Base-by-base conservation (phyloP, 2,888 invertebrate species). In the Cenopis cana region DNA sequence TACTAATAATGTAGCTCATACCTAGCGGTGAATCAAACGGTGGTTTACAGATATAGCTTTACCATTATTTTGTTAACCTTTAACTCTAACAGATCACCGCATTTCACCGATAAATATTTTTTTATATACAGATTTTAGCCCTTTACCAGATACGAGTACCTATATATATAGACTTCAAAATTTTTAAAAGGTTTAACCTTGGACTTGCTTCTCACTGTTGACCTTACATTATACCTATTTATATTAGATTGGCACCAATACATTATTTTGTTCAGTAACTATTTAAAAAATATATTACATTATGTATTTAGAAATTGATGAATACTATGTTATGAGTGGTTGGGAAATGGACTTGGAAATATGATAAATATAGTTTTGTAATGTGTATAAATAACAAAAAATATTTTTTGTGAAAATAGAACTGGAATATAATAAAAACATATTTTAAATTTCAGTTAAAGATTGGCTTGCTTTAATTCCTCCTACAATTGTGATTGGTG, bases 391-490 rank as follows among this genome's bases (percentile, higher is more conserved):
- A 1, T 14, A 41, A 10, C 41, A 46, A n/a, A 46, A 33, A 8
- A 24, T 33, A 33, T 33, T 33, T 33, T 5, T 0, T 8, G 33
- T 8, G 9, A 33, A 8, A 33, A 8, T 0, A 33, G 5, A 4
- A 4, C 3, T 5, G 2, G 29, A 33, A 33, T 8, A 33, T 29
- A 33, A 46, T n/a, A n/a, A 6, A n/a, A n/a, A 46, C 3, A 4
- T 56, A 33, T 14, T 8, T 33, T 33, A 49, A 49, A 8, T 71
- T 71, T 55, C 61, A 71, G 71, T 71, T 11, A 66, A 66, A 56
- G 71, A 71, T 61, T 71, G 71, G 71, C 66, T 71, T 3, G 67
- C 71, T 14, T 55, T 71, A 18, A 71, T 71, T n/a, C 71, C 71
- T 2, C 71, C 71, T 29, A 71, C 71, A 18, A 50, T 67, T 14